These are phyloP conservation scores for Micropoecilia bifurca DNA, from an alignment of 2,797 vertebrate species.

Conservation along the genomic window DNA sequence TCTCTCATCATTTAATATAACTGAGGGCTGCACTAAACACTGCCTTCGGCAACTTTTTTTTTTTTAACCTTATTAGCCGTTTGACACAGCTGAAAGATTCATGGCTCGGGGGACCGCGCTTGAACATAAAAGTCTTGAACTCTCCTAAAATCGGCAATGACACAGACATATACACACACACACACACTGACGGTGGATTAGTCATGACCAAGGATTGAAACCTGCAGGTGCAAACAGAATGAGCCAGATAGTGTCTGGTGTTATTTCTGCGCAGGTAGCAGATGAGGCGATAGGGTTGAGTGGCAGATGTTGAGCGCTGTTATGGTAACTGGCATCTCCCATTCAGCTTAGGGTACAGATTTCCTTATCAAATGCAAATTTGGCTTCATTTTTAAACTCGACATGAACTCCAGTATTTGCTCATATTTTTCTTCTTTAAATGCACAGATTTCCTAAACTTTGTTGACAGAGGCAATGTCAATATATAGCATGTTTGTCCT, in stretches of 20 bases:
- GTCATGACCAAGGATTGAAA: slow-evolving; percentile 8
- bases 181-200: neutral
- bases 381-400: slow-evolving; percentile 6
- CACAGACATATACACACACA: neutral
- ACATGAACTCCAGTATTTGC: slow-evolving; percentile 13
- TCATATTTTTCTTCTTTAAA: slow-evolving; percentile 4
- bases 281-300: slow-evolving; percentile 33
- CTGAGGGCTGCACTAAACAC: neutral
- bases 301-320: neutral
- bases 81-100: slow-evolving; percentile 27
- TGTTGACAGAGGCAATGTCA: neutral
- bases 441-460: slow-evolving; percentile 2
- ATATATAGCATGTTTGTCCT: slow-evolving; percentile 10
- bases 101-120: neutral
- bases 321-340: neutral
- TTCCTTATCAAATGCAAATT: neutral
- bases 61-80: slow-evolving; percentile 20
- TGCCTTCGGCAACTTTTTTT: slow-evolving; percentile 14
- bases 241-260: neutral
- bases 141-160: slow-evolving; percentile 6
- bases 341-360: neutral
- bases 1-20: slow-evolving; percentile 3
- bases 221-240: slow-evolving; percentile 30
- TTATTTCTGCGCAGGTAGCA: slow-evolving; percentile 27
- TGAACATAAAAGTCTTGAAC: slow-evolving; percentile 17